Percentiles rank a stretch among this genome's conserved stretches.
Evolutionary conservation across 2,888 invertebrate genomes (phyloP).

Genomic region (Ectemnius cavifrons): DNA sequence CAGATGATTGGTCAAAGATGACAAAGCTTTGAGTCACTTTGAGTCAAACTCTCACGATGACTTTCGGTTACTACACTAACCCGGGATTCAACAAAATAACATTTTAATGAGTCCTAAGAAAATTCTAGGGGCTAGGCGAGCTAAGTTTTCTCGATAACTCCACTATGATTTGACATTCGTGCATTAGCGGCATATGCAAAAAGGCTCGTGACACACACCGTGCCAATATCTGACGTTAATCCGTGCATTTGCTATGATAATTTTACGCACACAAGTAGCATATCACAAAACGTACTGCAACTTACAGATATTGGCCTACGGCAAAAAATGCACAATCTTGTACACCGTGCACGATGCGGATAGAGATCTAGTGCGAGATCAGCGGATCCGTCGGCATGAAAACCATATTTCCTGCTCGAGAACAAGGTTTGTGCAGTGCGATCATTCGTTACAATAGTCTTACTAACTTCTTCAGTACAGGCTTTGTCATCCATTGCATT

Average conservation of each 20-base stretch:
- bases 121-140: conserved; percentile 24
- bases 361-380: conserved; percentile 29
- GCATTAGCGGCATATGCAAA: conserved; percentile 34
- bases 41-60: no score
- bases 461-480: no score
- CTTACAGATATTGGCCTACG: conserved; percentile 36
- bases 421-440: conserved; percentile 39
- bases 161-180: conserved; percentile 42
- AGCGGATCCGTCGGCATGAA: conserved; percentile 17
- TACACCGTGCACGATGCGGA: conserved; percentile 30
- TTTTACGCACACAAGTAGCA: conserved; percentile 35
- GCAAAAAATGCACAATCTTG: conserved; percentile 38
- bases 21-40: no score
- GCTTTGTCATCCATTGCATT: background rate
- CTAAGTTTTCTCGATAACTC: conserved; percentile 26
- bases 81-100: conserved; percentile 13
- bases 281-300: conserved; percentile 37
- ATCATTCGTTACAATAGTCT: background rate
- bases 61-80: no score
- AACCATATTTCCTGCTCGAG: conserved; percentile 16
- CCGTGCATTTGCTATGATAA: conserved; percentile 50
- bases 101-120: conserved; percentile 25
- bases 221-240: conserved; percentile 44
- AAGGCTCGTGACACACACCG: conserved; percentile 41
- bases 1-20: no score